These are phyloP conservation scores for Pomacea maculata DNA, from an alignment of 1,140 invertebrate genomes.

Conservation along the genomic window DNA sequence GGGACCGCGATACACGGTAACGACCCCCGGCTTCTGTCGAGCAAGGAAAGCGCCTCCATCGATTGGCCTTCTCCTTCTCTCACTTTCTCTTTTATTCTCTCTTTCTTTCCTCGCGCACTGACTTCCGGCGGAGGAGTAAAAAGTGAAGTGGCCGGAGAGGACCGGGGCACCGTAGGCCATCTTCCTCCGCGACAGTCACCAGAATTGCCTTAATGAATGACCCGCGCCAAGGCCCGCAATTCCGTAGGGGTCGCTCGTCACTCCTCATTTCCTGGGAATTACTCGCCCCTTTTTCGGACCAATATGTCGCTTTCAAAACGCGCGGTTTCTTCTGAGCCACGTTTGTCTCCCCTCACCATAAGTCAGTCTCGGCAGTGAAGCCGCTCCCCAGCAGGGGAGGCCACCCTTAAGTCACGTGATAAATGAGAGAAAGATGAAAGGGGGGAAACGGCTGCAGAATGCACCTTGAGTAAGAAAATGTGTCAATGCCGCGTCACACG, in stretches of 20 bases:
- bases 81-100: not conserved
- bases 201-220: conserved; percentile 19
- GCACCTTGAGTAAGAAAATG: conserved; percentile 12
- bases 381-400: not conserved
- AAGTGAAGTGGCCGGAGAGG: conserved; percentile 4
- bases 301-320: not conserved
- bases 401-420: not conserved
- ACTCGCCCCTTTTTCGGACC: not conserved
- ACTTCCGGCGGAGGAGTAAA: conserved; percentile 6
- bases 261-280: conserved; percentile 10
- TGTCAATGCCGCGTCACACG: not conserved
- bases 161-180: conserved; percentile 4
- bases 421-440: conserved; percentile 16
- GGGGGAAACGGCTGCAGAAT: not conserved
- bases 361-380: not conserved
- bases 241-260: conserved; percentile 2
- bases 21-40: not conserved
- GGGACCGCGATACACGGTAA: no score
- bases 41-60: not conserved
- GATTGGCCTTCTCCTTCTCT: not conserved
- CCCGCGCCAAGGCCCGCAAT: not conserved
- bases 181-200: not conserved
- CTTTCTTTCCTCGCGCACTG: not conserved
- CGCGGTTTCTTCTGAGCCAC: not conserved
- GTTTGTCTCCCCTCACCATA: not conserved